Base-by-base conservation (phyloP, 2,797 vertebrate species). In the Bufotes viridis region DNA sequence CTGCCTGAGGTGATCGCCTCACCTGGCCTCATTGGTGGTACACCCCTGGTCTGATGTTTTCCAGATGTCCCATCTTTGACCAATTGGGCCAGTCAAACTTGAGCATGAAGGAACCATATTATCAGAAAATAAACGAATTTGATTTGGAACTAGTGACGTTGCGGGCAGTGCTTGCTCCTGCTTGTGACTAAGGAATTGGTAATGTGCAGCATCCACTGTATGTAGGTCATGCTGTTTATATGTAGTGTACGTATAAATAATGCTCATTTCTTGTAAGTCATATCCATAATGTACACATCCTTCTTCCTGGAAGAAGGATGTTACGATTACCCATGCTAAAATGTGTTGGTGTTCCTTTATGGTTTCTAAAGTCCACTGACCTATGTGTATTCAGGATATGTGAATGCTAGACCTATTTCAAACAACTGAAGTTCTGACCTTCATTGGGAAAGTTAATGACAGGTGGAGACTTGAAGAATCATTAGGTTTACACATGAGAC, bases 141-240 rank as follows among this genome's bases (percentile, higher is more conserved):
- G 7, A 10, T 42, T 20, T 74, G 18, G 29, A 20, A 42, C 34
- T 74, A 10, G 29, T 74, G 34, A 49, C 5, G 2, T 72, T 22
- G 12, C 7, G 72, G 22, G 42, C 10, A 11, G 42, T 8, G 0
- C 26, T 75, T 1, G 22, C 42, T 22, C 18, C 34, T 7, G 20
- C 72, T 22, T 53, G 7, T 75, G 72, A 51, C 20, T 51, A 51
- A 51, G 72, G 20, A n/a, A 51, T 51, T n/a, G 12, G 72, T n/a
- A 22, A 75, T 53, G 72, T 11, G 5, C 72, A 53, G 20, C 20
- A 13, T 75, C 42, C 20, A 42, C 42, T 22, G 34, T 75, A 75
- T 75, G 42, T 75, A 75, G 72, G 72, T 53, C 72, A 75, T 53
- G 72, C 10, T 53, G 72, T 75, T 75, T 53, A 10, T 72, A 14